Conservation (phyloP, 2,113 vertebrate genomes). For the Nothocercus julius region DNA sequence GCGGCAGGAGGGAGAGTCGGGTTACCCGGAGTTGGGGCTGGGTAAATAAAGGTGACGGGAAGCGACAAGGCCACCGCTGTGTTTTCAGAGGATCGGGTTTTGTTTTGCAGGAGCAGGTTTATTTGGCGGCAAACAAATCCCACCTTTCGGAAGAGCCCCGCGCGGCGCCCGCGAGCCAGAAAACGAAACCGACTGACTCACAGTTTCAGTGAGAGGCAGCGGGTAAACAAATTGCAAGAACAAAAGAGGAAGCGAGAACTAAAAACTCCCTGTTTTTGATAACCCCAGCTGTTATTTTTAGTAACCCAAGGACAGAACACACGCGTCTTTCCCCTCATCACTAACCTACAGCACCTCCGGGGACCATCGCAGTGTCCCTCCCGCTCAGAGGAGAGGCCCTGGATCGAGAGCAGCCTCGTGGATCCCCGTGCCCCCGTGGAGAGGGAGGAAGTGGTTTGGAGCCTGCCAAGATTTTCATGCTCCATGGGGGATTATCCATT, state of each 20-base stretch:
- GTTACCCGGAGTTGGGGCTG: not conserved
- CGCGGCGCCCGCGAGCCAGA: not conserved
- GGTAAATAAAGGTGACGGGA: not conserved
- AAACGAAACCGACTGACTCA: conserved; percentile 59
- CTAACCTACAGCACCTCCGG: not conserved
- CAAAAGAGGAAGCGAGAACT: conserved; percentile 7
- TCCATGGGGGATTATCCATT: not conserved
- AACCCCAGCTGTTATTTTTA: not conserved
- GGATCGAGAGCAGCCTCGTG: not conserved
- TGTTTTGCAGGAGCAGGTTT: not conserved
- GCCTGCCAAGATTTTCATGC: not conserved
- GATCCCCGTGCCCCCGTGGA: not conserved
- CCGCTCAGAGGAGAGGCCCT: not conserved
- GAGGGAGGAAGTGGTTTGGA: not conserved
- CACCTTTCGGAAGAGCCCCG: not conserved
- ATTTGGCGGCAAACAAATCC: not conserved
- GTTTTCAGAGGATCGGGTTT: not conserved
- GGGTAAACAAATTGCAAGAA: not conserved
- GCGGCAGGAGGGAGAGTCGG: not conserved
- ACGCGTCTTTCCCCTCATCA: fast-evolving
- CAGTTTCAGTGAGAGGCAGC: conserved; percentile 34
- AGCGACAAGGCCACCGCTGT: not conserved
- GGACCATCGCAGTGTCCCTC: not conserved
- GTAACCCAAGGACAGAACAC: not conserved
- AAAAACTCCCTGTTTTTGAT: not conserved